Conservation (phyloP, 2,797 vertebrate genomes). For the Okamejei kenojei region DNA sequence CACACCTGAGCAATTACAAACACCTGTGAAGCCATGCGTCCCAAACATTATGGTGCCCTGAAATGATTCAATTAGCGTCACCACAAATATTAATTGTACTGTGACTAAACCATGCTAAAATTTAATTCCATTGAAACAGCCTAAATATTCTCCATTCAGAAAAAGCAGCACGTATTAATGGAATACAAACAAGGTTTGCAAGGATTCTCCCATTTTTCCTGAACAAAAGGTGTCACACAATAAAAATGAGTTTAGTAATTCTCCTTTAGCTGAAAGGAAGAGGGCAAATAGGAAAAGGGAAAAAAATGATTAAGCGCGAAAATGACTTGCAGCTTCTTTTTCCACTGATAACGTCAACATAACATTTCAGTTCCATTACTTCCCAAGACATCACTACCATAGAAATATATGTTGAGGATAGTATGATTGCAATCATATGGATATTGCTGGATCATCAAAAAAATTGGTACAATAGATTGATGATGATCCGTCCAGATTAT, state of each 20-base stretch:
- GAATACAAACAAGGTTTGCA: background rate
- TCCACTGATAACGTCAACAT: no score
- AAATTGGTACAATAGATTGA: background rate
- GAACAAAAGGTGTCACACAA: background rate
- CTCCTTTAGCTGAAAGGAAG: background rate
- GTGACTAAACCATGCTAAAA: background rate
- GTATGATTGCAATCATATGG: background rate
- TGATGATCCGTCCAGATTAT: background rate
- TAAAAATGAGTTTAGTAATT: background rate
- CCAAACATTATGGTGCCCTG: no score
- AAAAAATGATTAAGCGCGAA: no score
- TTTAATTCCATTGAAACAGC: background rate
- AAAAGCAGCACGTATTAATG: background rate
- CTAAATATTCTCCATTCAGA: background rate
- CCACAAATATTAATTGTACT: background rate
- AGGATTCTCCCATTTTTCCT: slow-evolving; percentile 16
- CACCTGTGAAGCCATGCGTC: no score
- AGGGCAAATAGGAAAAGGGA: background rate
- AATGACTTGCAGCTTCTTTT: background rate
- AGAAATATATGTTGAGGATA: background rate
- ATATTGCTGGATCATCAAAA: no score
- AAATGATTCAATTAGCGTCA: background rate
- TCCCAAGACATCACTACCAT: no score
- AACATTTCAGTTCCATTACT: background rate
- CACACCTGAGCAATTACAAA: no score